These are phyloP conservation scores for Larimichthys polyactis DNA, from an alignment of 2,113 vertebrate species.

Conservation along the genomic window DNA sequence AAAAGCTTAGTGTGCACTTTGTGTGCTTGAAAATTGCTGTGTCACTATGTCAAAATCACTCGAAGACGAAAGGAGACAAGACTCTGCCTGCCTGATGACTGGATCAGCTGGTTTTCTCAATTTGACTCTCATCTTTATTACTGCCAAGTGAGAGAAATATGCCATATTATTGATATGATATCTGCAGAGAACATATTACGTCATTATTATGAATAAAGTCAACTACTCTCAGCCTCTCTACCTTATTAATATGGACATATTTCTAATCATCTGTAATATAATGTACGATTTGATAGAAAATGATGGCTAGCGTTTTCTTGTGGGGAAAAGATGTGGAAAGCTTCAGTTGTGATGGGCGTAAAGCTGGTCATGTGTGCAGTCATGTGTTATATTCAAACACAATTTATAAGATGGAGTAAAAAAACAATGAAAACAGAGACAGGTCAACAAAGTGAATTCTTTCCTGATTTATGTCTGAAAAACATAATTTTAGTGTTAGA, in stretches of 20 bases:
- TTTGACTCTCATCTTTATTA: background rate
- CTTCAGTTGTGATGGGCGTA: background rate
- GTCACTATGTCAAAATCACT: background rate
- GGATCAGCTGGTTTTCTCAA: background rate
- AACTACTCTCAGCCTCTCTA: background rate
- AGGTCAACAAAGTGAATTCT: too few relatives aligned
- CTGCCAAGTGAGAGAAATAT: background rate
- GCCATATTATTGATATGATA: background rate
- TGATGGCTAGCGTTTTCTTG: background rate
- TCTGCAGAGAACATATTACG: background rate
- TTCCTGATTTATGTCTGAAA: too few relatives aligned
- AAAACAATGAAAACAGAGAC: background rate
- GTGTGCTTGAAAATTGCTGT: background rate
- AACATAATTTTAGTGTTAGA: too few relatives aligned
- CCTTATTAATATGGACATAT: background rate
- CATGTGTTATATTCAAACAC: background rate
- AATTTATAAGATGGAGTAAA: background rate
- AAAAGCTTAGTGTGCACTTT: background rate
- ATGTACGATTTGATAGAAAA: background rate
- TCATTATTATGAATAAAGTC: background rate
- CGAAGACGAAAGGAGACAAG: conserved; percentile 18
- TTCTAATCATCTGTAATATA: background rate
- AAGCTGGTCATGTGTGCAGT: background rate
- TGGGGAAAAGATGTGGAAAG: background rate
- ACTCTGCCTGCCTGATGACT: conserved; percentile 18